These are phyloP conservation scores for Lanius collurio DNA, from an alignment of 2,113 vertebrate species.

Conservation along the genomic window DNA sequence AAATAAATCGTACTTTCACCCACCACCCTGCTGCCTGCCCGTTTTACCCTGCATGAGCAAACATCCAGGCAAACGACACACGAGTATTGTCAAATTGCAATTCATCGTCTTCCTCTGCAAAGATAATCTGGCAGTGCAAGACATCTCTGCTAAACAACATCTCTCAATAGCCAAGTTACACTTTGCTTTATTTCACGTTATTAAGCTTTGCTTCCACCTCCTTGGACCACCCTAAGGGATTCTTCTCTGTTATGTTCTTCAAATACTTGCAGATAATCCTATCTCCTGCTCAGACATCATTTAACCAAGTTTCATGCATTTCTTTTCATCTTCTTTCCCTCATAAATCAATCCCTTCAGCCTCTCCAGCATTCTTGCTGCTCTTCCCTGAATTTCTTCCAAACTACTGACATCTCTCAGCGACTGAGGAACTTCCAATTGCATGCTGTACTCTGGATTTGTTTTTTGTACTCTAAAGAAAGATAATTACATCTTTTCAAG, in stretches of 20 bases:
- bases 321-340: slow-evolving; percentile 56
- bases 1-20: neutral
- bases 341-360: slow-evolving; percentile 45
- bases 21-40: neutral
- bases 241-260: neutral
- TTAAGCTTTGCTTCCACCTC: slow-evolving; percentile 5
- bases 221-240: slow-evolving; percentile 33
- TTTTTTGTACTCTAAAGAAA: slow-evolving; percentile 10
- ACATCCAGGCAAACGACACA: neutral
- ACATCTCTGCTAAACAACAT: neutral
- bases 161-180: neutral
- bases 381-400: slow-evolving; percentile 53
- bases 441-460: slow-evolving; percentile 12
- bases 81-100: neutral
- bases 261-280: slow-evolving; percentile 42
- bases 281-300: slow-evolving; percentile 40
- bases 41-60: neutral
- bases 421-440: slow-evolving; percentile 21
- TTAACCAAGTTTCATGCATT: slow-evolving; percentile 36
- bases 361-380: slow-evolving; percentile 31
- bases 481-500: slow-evolving; percentile 42
- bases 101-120: neutral
- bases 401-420: slow-evolving; percentile 43
- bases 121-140: neutral
- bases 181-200: neutral